These are phyloP conservation scores for Atrina japonica DNA, from an alignment of 2,888 invertebrate species.

Conservation along the genomic window DNA sequence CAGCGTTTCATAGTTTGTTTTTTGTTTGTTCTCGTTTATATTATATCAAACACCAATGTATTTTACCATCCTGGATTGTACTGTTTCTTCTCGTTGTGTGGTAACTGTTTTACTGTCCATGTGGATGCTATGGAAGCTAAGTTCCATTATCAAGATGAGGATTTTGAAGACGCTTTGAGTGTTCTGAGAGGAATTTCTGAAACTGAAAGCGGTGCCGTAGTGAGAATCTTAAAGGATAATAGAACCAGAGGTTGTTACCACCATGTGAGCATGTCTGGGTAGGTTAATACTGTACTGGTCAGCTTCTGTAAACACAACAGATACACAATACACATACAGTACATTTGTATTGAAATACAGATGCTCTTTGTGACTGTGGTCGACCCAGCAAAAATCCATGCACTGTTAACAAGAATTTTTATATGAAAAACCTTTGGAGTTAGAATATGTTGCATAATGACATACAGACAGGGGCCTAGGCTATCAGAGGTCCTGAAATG, in stretches of 20 bases:
- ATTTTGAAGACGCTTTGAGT: slow-evolving; percentile 53
- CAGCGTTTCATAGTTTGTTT: too few species aligned
- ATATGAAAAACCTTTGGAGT: too few species aligned
- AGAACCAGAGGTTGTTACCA: slow-evolving; percentile 9
- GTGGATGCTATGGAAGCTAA: slow-evolving; percentile 37
- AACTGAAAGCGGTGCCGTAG: slow-evolving; percentile 24
- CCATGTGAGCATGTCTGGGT: slow-evolving; percentile 13
- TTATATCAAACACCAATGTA: slow-evolving; percentile 16
- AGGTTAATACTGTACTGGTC: slow-evolving; percentile 1
- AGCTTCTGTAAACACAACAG: too few species aligned
- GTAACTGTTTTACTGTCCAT: slow-evolving; percentile 2
- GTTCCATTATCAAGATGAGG: slow-evolving; percentile 44
- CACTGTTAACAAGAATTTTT: too few species aligned
- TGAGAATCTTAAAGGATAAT: slow-evolving; percentile 38
- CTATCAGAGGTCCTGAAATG: too few species aligned
- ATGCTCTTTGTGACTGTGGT: too few species aligned
- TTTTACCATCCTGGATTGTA: slow-evolving; percentile 9
- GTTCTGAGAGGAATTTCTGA: slow-evolving; percentile 43
- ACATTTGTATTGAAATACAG: too few species aligned
- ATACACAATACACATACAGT: too few species aligned
- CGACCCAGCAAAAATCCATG: too few species aligned
- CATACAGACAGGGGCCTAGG: too few species aligned
- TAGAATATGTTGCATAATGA: too few species aligned
- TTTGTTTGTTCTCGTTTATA: background rate
- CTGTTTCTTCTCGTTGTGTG: slow-evolving; percentile 1